Base-by-base conservation (phyloP, 2,888 invertebrate species). In the Drosophila subquinaria region DNA sequence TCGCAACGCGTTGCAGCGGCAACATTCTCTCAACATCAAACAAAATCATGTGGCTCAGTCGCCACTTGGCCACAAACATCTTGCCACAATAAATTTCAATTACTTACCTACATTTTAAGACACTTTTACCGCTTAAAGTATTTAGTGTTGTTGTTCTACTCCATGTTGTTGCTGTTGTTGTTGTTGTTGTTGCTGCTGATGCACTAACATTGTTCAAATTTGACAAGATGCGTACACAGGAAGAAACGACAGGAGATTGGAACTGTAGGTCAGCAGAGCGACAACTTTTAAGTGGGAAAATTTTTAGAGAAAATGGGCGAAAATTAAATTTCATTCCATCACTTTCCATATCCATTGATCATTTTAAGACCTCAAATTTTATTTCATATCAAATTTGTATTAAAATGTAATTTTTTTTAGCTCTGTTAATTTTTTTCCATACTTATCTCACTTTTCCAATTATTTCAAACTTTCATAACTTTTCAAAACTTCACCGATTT, bases 41-140 rank as follows among this genome's bases (percentile, higher is more conserved):
- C 76, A 75, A 69, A 69, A 76, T 74, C 66, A 77, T 77, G 76
- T 73, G 69, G 71, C 69, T 53, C 38, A 15, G 30, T 36, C 52
- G 50, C 52, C 36, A 75, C 55, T 78, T 66, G 74, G 84, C 76
- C 73, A 53, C 73, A 69, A 81, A 77, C 84, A 85, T 79, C 81
- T 77, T 77, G 83, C 76, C 91, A 81, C 90, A 82, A 91, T 90
- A 89, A 91, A 91, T 91, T 90, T 90, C 88, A 90, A 90, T 91
- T 90, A 83, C 84, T 81, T 78, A 66, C 56, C 78, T 63, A 90
- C 89, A 89, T 82, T 90, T 90, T 86, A 87, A 82, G 82, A 82
- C 90, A 88, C 90, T 90, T 89, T 90, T 90, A 90, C 87, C 83
- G 87, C 76, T 75, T 73, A 80, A 82, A 86, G 78, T 82, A 86